These are phyloP conservation scores for Prietella phreatophila DNA, from an alignment of 2,113 vertebrate genomes.

Conservation along the genomic window DNA sequence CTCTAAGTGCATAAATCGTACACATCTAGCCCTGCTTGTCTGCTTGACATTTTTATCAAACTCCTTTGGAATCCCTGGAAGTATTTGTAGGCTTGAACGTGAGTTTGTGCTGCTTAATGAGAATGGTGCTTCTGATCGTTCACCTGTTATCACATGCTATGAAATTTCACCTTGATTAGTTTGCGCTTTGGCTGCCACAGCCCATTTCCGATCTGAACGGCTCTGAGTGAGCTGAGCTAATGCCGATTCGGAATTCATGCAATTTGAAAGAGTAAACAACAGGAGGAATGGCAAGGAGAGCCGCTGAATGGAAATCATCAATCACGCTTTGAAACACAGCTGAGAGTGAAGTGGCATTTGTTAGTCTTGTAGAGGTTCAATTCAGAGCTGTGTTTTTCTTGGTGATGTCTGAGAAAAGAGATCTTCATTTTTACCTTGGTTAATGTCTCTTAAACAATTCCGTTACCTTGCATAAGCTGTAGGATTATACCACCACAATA, in stretches of 20 bases:
- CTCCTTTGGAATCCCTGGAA: neutral
- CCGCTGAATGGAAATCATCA: slow-evolving; percentile 34
- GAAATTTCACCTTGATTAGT: slow-evolving; percentile 41
- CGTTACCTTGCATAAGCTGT: neutral
- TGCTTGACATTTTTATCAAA: neutral
- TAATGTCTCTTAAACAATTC: neutral
- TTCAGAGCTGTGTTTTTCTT: neutral
- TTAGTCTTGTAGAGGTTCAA: neutral
- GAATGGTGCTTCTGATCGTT: neutral
- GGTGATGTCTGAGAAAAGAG: neutral
- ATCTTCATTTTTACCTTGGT: neutral
- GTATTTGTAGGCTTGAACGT: neutral
- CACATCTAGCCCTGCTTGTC: neutral
- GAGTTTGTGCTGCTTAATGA: neutral
- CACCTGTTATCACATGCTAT: slow-evolving; percentile 38
- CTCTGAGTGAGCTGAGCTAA: slow-evolving; percentile 2
- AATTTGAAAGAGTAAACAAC: slow-evolving; percentile 47
- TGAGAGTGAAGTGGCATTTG: slow-evolving; percentile 1
- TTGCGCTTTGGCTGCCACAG: slow-evolving; percentile 32
- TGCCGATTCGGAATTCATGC: slow-evolving; percentile 29
- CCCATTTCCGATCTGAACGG: slow-evolving; percentile 24
- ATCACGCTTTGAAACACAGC: neutral
- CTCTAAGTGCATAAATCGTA: neutral
- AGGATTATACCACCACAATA: neutral
- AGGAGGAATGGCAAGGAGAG: neutral